Evolutionary conservation across 2,113 vertebrate genomes (phyloP).

Genomic region (Prochilodus magdalenae): DNA sequence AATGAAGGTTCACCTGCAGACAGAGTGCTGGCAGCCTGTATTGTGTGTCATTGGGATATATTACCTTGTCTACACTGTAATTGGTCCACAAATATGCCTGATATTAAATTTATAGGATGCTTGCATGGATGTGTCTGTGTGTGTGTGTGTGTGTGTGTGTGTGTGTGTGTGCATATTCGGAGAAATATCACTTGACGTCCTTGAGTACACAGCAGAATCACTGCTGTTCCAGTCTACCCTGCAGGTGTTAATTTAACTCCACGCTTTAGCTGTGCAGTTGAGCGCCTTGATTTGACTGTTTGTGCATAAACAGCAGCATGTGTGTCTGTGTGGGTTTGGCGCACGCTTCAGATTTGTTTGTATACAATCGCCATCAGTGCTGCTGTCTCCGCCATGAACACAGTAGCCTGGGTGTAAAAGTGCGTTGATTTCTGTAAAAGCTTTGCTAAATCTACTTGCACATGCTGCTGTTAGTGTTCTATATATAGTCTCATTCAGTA

Average conservation of each 20-base stretch:
- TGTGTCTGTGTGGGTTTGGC: not conserved
- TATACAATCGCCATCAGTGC: conserved; percentile 31
- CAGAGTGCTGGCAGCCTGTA: conserved; percentile 61
- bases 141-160: conserved; percentile 16
- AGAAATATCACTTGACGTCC: not conserved
- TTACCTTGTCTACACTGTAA: conserved; percentile 48
- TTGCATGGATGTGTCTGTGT: not conserved
- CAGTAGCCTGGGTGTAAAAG: conserved; percentile 47
- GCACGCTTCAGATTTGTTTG: conserved; percentile 31
- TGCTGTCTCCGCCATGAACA: conserved; percentile 37
- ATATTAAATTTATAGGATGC: conserved; percentile 36
- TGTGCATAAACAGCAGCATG: conserved; percentile 20
- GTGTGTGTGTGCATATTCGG: conserved; percentile 8
- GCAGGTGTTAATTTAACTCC: not conserved
- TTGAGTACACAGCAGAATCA: not conserved
- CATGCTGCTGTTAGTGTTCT: conserved; percentile 60
- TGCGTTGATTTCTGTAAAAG: conserved; percentile 54
- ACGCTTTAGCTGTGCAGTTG: not conserved
- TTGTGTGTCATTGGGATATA: conserved; percentile 57
- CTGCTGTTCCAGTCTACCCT: not conserved
- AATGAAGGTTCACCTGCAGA: conserved; percentile 73
- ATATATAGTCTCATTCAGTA: conserved; percentile 76
- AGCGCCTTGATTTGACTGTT: conserved; percentile 32
- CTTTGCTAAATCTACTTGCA: conserved; percentile 58
- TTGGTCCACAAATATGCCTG: conserved; percentile 40